Evolutionary conservation across 2,888 invertebrate species (phyloP).

Genomic region (Galeopsomyia nigrocyanea): DNA sequence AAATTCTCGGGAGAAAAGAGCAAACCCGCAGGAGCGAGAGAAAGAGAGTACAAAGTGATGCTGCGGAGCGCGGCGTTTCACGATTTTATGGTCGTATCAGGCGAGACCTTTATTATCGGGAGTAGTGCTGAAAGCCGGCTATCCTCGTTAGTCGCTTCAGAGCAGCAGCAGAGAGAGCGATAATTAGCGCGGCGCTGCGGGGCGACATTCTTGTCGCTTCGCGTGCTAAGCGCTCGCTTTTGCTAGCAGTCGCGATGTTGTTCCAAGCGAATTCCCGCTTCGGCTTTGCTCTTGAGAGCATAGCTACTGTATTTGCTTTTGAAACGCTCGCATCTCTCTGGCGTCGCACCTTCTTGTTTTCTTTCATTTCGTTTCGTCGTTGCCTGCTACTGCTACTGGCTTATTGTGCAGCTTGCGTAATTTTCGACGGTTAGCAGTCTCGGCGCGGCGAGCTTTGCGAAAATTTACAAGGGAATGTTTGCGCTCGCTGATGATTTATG

Average conservation of each 20-base stretch:
- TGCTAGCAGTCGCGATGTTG: not conserved
- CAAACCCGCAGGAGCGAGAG: too few relatives aligned
- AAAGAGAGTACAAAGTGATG: too few relatives aligned
- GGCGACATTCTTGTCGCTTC: too few relatives aligned
- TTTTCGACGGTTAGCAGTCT: constrained; percentile 10
- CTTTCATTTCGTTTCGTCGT: too few relatives aligned
- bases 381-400: too few relatives aligned
- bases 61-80: constrained; percentile 19
- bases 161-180: not conserved
- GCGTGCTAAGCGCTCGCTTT: not conserved
- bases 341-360: too few relatives aligned
- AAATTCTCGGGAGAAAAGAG: too few relatives aligned
- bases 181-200: constrained; percentile 28
- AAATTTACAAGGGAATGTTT: constrained; percentile 19
- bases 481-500: not conserved
- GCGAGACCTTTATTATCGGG: constrained; percentile 23
- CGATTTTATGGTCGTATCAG: constrained; percentile 19
- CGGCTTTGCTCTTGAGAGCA: too few relatives aligned
- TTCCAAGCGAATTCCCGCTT: constrained; percentile 6
- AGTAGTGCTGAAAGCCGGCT: constrained; percentile 21
- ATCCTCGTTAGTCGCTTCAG: constrained; percentile 25
- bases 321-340: not conserved
- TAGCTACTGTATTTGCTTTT: too few relatives aligned
- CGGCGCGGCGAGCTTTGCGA: not conserved
- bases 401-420: constrained; percentile 11